Conservation (phyloP, 2,888 invertebrate genomes). For the Eledone cirrhosa region DNA sequence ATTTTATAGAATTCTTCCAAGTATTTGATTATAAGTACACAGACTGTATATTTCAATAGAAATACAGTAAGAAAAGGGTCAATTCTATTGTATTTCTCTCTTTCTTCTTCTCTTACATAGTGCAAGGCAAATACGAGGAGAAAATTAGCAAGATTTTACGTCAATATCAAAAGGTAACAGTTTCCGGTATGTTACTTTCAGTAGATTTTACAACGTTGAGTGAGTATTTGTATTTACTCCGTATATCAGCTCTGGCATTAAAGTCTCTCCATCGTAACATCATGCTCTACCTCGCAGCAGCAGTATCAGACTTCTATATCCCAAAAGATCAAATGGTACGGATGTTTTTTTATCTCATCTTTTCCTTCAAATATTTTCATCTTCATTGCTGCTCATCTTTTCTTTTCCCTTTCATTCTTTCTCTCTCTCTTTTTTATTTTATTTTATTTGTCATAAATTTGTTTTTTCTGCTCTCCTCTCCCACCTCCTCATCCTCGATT, state of each 20-base stretch:
- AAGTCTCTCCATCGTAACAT: constrained; percentile 76
- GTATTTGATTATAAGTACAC: no score
- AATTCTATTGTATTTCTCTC: no score
- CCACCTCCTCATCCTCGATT: no score
- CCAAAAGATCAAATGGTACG: constrained; percentile 89
- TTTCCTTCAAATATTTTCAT: no score
- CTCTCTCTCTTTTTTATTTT: no score
- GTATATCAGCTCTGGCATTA: constrained; percentile 83
- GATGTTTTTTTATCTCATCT: background rate
- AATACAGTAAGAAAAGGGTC: no score
- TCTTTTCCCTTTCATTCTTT: no score
- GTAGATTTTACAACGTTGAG: constrained; percentile 77
- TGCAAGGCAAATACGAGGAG: background rate
- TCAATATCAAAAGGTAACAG: constrained; percentile 22
- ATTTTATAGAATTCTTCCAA: no score
- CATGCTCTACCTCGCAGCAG: constrained; percentile 94
- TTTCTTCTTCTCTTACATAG: background rate
- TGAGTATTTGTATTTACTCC: constrained; percentile 90
- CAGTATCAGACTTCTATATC: constrained; percentile 98
- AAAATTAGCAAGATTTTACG: constrained; percentile 72
- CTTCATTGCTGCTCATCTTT: no score
- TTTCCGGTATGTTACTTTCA: constrained; percentile 66
- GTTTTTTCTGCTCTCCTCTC: no score
- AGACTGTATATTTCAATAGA: no score
- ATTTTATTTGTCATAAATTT: no score